Evolutionary conservation across 2,888 invertebrate species (phyloP).

Genomic region (Unio pictorum): DNA sequence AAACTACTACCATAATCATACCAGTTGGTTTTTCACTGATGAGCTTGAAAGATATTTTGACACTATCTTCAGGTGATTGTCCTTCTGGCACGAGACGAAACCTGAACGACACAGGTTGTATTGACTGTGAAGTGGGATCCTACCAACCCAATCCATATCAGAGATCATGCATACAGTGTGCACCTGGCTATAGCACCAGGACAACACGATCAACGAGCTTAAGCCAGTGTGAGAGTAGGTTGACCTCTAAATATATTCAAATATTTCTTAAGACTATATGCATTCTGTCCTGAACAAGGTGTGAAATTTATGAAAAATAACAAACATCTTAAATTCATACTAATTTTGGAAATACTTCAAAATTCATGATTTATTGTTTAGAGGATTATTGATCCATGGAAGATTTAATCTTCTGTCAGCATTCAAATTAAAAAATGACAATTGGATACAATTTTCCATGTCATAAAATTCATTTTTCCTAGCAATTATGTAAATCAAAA

Average conservation of each 20-base stretch:
- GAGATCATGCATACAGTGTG: conserved; percentile 21
- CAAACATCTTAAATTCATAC: neutral
- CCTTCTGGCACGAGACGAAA: conserved; percentile 37
- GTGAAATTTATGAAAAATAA: too few relatives aligned
- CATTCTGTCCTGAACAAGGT: too few relatives aligned
- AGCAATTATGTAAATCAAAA: too few relatives aligned
- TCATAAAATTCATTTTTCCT: too few relatives aligned
- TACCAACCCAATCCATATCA: conserved; percentile 74
- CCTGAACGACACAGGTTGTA: conserved; percentile 74
- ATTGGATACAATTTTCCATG: too few relatives aligned
- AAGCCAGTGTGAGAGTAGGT: conserved; percentile 33
- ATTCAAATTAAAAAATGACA: too few relatives aligned
- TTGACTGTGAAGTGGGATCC: conserved; percentile 78
- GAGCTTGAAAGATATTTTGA: neutral
- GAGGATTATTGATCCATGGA: neutral
- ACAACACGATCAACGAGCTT: conserved; percentile 11
- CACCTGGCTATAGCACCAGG: conserved; percentile 7
- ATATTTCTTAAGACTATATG: neutral
- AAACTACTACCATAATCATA: too few relatives aligned
- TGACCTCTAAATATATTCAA: conserved; percentile 1
- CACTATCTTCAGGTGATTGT: conserved; percentile 32
- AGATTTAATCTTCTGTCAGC: too few relatives aligned
- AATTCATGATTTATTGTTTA: neutral
- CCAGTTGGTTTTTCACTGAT: too few relatives aligned
- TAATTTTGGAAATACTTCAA: neutral